Base-by-base conservation (phyloP, 2,113 vertebrate genomes). In the Muntiacus muntjak region DNA sequence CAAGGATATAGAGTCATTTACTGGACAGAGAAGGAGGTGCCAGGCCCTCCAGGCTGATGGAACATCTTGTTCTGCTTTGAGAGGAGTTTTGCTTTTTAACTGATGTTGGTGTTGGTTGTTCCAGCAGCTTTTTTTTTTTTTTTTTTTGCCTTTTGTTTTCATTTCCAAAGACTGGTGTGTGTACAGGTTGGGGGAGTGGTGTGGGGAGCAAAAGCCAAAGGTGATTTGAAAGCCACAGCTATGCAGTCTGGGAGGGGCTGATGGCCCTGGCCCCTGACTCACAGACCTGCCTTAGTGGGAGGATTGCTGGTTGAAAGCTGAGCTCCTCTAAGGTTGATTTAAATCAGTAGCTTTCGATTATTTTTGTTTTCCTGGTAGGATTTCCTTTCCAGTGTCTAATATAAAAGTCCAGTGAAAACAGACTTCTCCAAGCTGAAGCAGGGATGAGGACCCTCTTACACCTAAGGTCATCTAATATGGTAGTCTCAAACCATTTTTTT, bases 71-170 rank as follows among this genome's bases (percentile, higher is more conserved):
- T 88, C 58, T 4, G 8, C 57, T 96, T 82, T 94, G 64, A 83
- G n/a, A 64, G 94, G 64, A 64, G 30, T 86, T 96, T 60, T 89
- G 54, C 47, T 92, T 94, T 97, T 55, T 62, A 76, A 86, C 5
- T 86, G 90, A 74, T 26, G 6, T 71, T 8, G 1, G 13, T 55
- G 52, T 54, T 94, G 64, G 40, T 87, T 96, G 88, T 92, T 23
- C 74, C 43, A 54, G 13, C 45, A 89, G 55, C 12, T 15, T 90
- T 78, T 71, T 43, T 28, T 85, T 71, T 43, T 28, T 85, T 5
- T 45, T 30, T 81, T 3, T 25, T 4, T 19, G 23, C 33, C 28
- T 97, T 36, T 93, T 60, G 43, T 89, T 89, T 97, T 88, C 17
- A 25, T 78, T 92, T 84, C 84, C 47, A 55, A 82, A 95, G 84